Conservation (phyloP, 2,113 vertebrate species). For the Chaetura pelagica region DNA sequence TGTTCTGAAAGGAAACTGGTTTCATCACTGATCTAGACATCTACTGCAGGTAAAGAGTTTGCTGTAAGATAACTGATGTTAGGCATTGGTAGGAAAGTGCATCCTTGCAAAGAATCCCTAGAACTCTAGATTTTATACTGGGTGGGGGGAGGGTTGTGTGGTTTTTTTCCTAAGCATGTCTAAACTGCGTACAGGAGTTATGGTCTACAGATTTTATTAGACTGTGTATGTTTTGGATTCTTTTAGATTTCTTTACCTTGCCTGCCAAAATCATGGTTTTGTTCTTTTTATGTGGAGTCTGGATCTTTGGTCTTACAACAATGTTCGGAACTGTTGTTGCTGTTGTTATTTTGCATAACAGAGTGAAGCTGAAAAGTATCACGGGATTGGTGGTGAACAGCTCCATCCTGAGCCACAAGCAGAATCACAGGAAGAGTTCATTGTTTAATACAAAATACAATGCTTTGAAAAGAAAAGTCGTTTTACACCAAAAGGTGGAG, state of each 20-base stretch:
- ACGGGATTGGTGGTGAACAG: not conserved
- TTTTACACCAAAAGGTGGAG: not conserved
- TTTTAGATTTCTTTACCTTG: not conserved
- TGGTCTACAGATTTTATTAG: not conserved
- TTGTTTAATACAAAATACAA: not conserved
- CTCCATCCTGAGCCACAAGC: not conserved
- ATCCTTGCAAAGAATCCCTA: not conserved
- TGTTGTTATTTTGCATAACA: not conserved
- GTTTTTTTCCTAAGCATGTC: not conserved
- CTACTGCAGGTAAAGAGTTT: not conserved
- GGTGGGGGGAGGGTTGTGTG: no score
- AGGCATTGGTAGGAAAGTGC: not conserved
- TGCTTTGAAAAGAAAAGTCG: not conserved
- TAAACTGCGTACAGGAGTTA: not conserved
- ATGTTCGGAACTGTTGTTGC: not conserved
- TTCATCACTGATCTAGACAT: rapidly evolving
- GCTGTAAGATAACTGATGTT: not conserved
- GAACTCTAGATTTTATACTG: not conserved
- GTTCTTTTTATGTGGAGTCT: not conserved
- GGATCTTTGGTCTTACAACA: not conserved
- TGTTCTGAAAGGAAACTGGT: not conserved
- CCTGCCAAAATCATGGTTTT: not conserved
- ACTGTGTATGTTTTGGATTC: not conserved
- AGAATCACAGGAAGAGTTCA: not conserved
- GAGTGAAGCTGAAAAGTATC: not conserved